Evolutionary conservation across 2,888 invertebrate genomes (phyloP).

Genomic region (Synergus itoensis): DNA sequence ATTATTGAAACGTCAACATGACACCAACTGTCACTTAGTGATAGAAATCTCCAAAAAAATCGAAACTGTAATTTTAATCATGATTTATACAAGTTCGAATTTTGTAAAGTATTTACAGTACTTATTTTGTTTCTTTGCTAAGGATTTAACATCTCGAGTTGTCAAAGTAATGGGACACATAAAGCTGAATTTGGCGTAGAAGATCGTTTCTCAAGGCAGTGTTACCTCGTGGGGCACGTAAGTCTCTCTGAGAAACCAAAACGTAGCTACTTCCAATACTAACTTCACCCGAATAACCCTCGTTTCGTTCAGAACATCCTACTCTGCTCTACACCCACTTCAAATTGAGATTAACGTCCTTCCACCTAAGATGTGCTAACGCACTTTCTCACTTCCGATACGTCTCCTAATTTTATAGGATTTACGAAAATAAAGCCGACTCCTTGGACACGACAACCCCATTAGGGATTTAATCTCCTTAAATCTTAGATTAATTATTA

Average conservation of each 20-base stretch:
- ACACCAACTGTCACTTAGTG: too few species aligned
- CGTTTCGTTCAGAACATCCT: conserved; percentile 23
- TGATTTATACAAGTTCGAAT: neutral
- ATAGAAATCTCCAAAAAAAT: neutral
- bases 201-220: conserved; percentile 8
- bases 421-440: neutral
- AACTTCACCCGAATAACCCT: conserved; percentile 24
- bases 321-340: conserved; percentile 27
- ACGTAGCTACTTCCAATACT: conserved; percentile 33
- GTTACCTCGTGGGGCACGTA: conserved; percentile 27
- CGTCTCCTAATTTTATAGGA: neutral
- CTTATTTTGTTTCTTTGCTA: neutral
- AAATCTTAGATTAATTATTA: neutral
- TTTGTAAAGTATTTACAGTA: neutral
- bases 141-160: neutral
- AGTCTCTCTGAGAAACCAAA: conserved; percentile 15
- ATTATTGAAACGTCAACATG: too few species aligned
- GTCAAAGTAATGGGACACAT: neutral
- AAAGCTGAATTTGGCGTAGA: conserved; percentile 11
- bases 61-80: neutral
- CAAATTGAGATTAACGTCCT: conserved; percentile 56
- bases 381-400: neutral
- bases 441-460: neutral
- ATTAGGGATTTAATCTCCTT: neutral
- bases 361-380: conserved; percentile 45